Percentiles rank a stretch among this genome's conserved stretches.
phyloP scores from a whole-genome alignment of 2,113 vertebrate species.

The Anoplopoma fimbria region DNA sequence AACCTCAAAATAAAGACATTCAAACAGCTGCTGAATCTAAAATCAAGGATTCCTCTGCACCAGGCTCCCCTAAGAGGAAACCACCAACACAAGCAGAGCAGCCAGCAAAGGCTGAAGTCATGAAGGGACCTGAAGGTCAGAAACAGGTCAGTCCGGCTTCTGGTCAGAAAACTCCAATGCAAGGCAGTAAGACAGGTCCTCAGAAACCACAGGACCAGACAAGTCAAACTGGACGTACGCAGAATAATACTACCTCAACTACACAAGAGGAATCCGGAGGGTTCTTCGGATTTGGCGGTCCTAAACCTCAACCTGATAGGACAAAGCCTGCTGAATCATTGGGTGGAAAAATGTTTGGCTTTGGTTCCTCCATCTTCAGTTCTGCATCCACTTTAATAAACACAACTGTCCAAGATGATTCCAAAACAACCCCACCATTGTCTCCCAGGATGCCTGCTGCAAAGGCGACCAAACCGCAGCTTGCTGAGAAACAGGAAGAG shows the following conservation, averaged over 20 bases:
- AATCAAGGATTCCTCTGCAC: constrained; percentile 50
- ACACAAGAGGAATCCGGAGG: constrained; percentile 78
- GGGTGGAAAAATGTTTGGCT: constrained; percentile 83
- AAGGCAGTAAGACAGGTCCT: constrained; percentile 36
- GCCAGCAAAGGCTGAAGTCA: constrained; percentile 75
- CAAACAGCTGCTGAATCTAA: constrained; percentile 41
- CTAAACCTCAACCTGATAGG: constrained; percentile 65
- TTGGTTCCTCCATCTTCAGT: constrained; percentile 78
- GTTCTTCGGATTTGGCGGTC: constrained; percentile 79
- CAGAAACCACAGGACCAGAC: constrained; percentile 75
- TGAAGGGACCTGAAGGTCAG: constrained; percentile 45
- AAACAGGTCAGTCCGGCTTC: constrained; percentile 41
- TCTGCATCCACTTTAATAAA: constrained; percentile 81
- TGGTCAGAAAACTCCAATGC: constrained; percentile 45
- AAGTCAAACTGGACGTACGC: constrained; percentile 63
- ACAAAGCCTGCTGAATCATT: constrained; percentile 73
- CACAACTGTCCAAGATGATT: constrained; percentile 77
- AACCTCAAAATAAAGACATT: constrained; percentile 69
- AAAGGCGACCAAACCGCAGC: constrained; percentile 53
- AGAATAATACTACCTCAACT: constrained; percentile 78
- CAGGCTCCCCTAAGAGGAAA: constrained; percentile 64
- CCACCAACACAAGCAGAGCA: constrained; percentile 47
- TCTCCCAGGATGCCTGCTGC: constrained; percentile 67
- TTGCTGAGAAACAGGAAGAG: constrained; percentile 54
- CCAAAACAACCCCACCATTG: constrained; percentile 69